Evolutionary conservation across 2,113 vertebrate genomes (phyloP), one percentile per base, ranked within the genome.

Genomic region (Entosphenus tridentatus): DNA sequence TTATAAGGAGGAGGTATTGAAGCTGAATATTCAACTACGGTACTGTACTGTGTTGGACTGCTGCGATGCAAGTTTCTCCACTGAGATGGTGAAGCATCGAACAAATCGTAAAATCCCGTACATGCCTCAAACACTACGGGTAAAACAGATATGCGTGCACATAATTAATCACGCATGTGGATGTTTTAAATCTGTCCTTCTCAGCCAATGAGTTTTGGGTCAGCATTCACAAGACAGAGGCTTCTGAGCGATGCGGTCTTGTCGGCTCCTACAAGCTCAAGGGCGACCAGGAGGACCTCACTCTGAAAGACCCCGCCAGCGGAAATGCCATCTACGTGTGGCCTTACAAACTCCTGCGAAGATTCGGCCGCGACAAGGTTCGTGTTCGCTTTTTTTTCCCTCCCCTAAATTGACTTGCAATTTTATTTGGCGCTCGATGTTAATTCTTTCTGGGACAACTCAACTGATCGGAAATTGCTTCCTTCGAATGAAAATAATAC

Each of bases 341-440:
- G 93, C 89, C 92, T 12, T 96, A 95, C 74, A 87, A 88, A 74
- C 85, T 98, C 73, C 81, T 98, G 18, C 80, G 93, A 3, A 82
- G 93, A 79, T 98, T 96, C 0, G 93, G 93, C 56, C 78, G 92
- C 54, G 93, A 98, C 75, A 83, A 88, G 85, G 93, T 98, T 69
- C 69, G 82, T 21, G 10, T 54, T 68, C 10, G 14, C 55, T 68
- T 62, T 17, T 62, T 17, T 17, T 62, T 62, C 7, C 5, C 13
- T 14, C 6, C 7, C 13, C 3, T 17, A 62, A 17, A 62, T 62
- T 14, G 4, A 62, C 59, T 17, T 62, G 13, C 59, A 62, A 14
- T 17, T 62, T 62, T 17, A 62, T 62, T 17, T 4, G 59, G 13
- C 8, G 17, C 5, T 17, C 59, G 13, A 14, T 17, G 1, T 62